phyloP scores from a whole-genome alignment of 2,888 invertebrate species.

The Callyntrura sp. region DNA sequence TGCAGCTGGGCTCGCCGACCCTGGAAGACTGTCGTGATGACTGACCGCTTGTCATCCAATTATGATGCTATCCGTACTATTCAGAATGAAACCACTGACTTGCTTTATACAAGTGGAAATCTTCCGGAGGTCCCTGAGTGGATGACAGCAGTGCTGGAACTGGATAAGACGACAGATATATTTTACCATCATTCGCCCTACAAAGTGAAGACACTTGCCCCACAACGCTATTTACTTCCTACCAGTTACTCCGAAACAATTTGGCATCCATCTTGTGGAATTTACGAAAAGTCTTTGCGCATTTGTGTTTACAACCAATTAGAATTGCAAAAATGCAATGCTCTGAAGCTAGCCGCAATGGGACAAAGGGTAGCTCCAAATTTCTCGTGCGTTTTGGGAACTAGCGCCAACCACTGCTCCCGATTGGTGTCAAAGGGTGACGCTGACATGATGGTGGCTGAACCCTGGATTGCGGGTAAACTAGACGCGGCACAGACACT shows the following conservation, averaged over 20 bases:
- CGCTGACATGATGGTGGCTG: slow-evolving; percentile 88
- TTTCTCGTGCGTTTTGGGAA: slow-evolving; percentile 83
- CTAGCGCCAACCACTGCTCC: slow-evolving; percentile 92
- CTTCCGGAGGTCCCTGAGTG: slow-evolving; percentile 4
- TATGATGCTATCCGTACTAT: not conserved
- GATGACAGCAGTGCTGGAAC: slow-evolving; percentile 62
- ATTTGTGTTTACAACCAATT: slow-evolving; percentile 90
- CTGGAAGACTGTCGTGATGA: slow-evolving; percentile 62
- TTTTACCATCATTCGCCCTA: slow-evolving; percentile 25
- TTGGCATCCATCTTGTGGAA: slow-evolving; percentile 84
- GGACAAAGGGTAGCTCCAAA: slow-evolving; percentile 91
- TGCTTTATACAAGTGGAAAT: not conserved
- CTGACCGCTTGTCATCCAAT: not conserved
- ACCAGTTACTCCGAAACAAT: slow-evolving; percentile 84
- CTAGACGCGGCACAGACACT: not conserved
- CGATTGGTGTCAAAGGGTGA: slow-evolving; percentile 88
- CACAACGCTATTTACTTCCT: slow-evolving; percentile 60
- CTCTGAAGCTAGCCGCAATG: slow-evolving; percentile 89
- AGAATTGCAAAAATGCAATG: slow-evolving; percentile 91
- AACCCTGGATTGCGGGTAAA: slow-evolving; percentile 16
- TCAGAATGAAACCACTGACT: slow-evolving; percentile 38
- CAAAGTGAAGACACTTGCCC: slow-evolving; percentile 55
- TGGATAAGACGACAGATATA: slow-evolving; percentile 37
- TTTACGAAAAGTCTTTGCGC: slow-evolving; percentile 85
- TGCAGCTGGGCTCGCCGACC: slow-evolving; percentile 78